Evolutionary conservation across 64 coral and sea anemone genomes (phyloP).

Genomic region (Stichodactyla helianthus): DNA sequence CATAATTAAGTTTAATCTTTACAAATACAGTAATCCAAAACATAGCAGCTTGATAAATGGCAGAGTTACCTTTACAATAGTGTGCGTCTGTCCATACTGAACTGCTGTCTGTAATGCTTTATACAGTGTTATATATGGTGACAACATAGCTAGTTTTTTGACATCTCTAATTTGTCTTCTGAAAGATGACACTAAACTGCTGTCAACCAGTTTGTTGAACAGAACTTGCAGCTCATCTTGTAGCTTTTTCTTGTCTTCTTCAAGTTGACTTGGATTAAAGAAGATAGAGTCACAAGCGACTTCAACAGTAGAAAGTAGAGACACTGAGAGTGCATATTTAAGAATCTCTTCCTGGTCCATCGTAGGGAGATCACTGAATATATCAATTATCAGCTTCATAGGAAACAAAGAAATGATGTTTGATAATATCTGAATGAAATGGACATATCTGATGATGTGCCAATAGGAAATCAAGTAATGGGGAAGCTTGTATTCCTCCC

Average conservation of each 20-base stretch:
- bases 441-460: too few species aligned
- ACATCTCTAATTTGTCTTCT: constrained; percentile 18
- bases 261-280: constrained; percentile 46
- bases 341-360: constrained; percentile 56
- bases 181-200: constrained; percentile 33
- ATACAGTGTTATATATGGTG: constrained; percentile 22
- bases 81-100: constrained; percentile 11
- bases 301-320: neutral
- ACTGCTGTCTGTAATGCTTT: constrained; percentile 42
- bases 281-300: constrained; percentile 29
- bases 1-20: neutral
- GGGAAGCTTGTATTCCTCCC: too few species aligned
- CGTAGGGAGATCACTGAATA: constrained; percentile 31
- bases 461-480: too few species aligned
- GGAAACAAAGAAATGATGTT: neutral
- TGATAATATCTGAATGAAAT: neutral
- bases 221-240: constrained; percentile 37
- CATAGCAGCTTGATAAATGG: neutral
- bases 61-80: neutral
- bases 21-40: neutral
- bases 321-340: constrained; percentile 63
- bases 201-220: constrained; percentile 82
- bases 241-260: constrained; percentile 24
- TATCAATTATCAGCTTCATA: constrained; percentile 31
- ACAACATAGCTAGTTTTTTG: constrained; percentile 34